Evolutionary conservation across 2,797 vertebrate genomes (phyloP).

Genomic region (Gobio occitaniae): DNA sequence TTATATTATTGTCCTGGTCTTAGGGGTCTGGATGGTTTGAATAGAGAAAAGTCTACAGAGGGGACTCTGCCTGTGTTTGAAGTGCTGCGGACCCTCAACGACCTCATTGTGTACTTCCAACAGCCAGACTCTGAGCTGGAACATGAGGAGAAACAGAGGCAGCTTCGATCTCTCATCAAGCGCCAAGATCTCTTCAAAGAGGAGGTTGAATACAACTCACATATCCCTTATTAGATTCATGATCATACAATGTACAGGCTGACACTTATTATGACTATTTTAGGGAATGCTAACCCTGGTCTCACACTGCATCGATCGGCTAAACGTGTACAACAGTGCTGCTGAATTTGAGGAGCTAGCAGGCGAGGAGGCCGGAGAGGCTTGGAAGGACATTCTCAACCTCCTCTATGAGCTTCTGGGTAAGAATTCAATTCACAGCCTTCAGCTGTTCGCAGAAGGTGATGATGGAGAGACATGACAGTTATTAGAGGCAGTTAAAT

Average conservation of each 20-base stretch:
- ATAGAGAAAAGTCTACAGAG: slow-evolving; percentile 83
- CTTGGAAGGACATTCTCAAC: slow-evolving; percentile 96
- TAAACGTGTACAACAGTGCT: slow-evolving; percentile 93
- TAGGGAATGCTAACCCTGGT: slow-evolving; percentile 96
- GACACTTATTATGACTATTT: slow-evolving; percentile 36
- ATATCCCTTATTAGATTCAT: background rate
- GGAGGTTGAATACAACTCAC: slow-evolving; percentile 78
- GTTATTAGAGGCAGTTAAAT: slow-evolving; percentile 31
- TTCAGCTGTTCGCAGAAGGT: slow-evolving; percentile 6
- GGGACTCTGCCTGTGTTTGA: slow-evolving; percentile 85
- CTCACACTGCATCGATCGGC: slow-evolving; percentile 94
- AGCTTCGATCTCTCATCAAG: slow-evolving; percentile 96
- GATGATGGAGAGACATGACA: slow-evolving; percentile 26
- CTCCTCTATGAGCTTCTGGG: slow-evolving; percentile 94
- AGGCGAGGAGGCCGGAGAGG: slow-evolving; percentile 87
- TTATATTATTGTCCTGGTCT: slow-evolving; percentile 62
- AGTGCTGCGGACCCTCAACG: slow-evolving; percentile 92
- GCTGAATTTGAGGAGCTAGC: slow-evolving; percentile 90
- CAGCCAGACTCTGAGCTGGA: slow-evolving; percentile 90
- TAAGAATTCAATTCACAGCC: slow-evolving; percentile 67
- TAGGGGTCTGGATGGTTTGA: slow-evolving; percentile 68
- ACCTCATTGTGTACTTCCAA: slow-evolving; percentile 95
- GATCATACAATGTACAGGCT: background rate
- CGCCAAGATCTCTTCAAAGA: slow-evolving; percentile 99
- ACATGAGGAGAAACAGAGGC: slow-evolving; percentile 95